Conservation (phyloP, 2,797 vertebrate genomes). For the Intellagama lesueurii region DNA sequence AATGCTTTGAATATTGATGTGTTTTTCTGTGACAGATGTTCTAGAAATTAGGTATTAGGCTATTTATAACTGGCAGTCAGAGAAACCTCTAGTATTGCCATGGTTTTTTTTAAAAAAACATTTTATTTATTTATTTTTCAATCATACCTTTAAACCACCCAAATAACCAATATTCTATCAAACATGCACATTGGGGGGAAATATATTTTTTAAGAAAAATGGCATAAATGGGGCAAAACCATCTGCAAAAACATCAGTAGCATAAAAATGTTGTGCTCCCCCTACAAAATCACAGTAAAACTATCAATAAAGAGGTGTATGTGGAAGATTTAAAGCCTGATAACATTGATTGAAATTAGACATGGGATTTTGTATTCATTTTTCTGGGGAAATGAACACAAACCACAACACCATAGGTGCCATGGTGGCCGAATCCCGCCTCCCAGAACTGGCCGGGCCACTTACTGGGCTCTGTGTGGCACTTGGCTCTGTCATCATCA, state of each 20-base stretch:
- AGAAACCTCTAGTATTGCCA: background rate
- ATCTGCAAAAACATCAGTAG: background rate
- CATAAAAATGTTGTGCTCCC: background rate
- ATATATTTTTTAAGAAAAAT: background rate
- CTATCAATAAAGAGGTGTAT: background rate
- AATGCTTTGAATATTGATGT: constrained; percentile 11
- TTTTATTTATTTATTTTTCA: background rate
- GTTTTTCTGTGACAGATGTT: constrained; percentile 19
- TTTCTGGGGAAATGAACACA: no score
- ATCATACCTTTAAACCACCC: background rate
- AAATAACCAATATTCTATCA: background rate
- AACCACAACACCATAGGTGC: no score
- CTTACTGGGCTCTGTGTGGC: no score
- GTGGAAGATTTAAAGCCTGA: background rate
- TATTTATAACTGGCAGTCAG: constrained; percentile 5
- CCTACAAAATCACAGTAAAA: background rate
- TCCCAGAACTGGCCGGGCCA: no score
- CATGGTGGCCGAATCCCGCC: no score
- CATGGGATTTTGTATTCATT: no score
- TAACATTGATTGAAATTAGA: background rate
- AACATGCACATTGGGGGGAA: background rate
- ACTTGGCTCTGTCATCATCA: no score
- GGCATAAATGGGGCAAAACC: background rate
- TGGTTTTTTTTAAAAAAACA: background rate
- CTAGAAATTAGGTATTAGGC: background rate